Evolutionary conservation across 2,888 invertebrate species (phyloP), one percentile per base, ranked within the genome.

Genomic region (Synanthedon formicaeformis): DNA sequence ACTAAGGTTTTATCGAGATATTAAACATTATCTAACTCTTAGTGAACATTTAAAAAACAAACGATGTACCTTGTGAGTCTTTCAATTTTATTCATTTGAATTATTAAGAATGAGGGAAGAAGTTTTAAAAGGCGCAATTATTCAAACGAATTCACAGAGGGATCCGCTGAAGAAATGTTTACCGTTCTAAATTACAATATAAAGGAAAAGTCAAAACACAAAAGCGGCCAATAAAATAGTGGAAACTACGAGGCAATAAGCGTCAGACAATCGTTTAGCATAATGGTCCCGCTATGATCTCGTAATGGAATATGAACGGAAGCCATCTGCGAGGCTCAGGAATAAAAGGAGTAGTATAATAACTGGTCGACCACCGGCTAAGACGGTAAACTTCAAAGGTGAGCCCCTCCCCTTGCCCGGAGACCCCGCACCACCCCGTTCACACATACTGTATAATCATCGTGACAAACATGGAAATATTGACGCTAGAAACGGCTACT

Each of bases 341-440:
- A 66, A 73, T 76, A 81, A 81, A 81, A 80, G 72, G 74, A 71
- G 66, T 71, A 71, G 66, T 69, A 67, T 71, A 67, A 66, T 71
- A 71, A 67, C 68, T 70, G 68, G 66, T 61, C 65, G 86, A 84
- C 85, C 85, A 86, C 84, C 85, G 78, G 73, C 75, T 67, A 67
- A 67, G 80, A 63, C 77, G 76, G 79, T 60, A 57, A 58, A 81
- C 81, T 68, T 86, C 85, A 86, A 86, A 86, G 81, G 67, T 49
- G 11, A 18, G 40, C 50, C 40, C 50, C 53, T 53, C 48, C 54
- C 56, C 53, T 34, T 23, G 23, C 50, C 52, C 51, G 51, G 52
- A 49, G 41, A 48, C 50, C 59, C 59, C 64, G 55, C 64, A 54
- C 57, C 50, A 34, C 56, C 56, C 53, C 55, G 55, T 53, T 57